Conservation (phyloP, 2,113 vertebrate species). For the Megaleporinus macrocephalus region DNA sequence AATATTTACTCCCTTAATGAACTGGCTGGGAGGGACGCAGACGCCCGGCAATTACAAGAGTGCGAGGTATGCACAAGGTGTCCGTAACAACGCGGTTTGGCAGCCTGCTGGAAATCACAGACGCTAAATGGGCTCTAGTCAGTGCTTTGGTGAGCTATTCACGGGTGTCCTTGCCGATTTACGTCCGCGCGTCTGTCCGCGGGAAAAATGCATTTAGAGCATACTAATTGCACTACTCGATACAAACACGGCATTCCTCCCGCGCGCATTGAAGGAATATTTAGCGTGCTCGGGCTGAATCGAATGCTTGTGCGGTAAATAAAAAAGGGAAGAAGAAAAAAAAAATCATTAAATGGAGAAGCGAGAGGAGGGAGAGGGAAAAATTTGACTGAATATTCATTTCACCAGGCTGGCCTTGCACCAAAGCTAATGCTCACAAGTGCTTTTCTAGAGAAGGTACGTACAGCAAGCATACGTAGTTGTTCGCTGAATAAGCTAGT, state of each 20-base stretch:
- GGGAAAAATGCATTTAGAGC: constrained; percentile 20
- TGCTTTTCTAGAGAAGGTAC: not conserved
- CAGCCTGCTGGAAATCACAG: constrained; percentile 7
- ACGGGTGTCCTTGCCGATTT: constrained; percentile 15
- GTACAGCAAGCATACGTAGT: not conserved
- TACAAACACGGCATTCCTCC: constrained; percentile 14
- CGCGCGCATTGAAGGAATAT: constrained; percentile 14
- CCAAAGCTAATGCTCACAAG: not conserved
- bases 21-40: constrained; percentile 53
- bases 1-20: constrained; percentile 66
- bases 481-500: not conserved
- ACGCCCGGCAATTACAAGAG: constrained; percentile 50
- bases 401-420: not conserved
- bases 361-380: not conserved
- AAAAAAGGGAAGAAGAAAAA: too few relatives aligned
- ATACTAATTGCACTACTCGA: constrained; percentile 16
- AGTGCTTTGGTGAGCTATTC: constrained; percentile 32
- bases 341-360: not conserved
- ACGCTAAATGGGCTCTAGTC: constrained; percentile 1
- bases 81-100: constrained; percentile 52
- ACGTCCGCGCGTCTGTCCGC: not conserved
- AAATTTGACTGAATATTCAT: not conserved
- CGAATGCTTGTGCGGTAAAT: not conserved
- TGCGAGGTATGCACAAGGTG: constrained; percentile 53
- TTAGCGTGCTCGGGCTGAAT: constrained; percentile 11